A percentile compares a stretch with the other conserved stretches of the same genome.
phyloP scores from a whole-genome alignment of 1,140 invertebrate genomes.

The Bombus impatiens region DNA sequence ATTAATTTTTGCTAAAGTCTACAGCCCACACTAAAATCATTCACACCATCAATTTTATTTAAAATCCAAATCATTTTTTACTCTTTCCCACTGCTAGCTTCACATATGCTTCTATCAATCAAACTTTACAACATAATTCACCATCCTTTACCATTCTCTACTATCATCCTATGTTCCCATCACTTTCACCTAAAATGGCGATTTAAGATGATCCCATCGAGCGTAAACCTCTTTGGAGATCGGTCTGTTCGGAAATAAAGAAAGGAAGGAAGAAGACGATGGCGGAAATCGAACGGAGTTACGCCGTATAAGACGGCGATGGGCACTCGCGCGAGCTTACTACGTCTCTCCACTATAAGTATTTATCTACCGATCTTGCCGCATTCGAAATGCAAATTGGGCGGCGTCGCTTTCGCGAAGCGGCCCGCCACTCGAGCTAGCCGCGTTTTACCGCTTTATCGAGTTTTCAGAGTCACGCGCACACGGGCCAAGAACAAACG shows the following conservation, averaged over 20 bases:
- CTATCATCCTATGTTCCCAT: background rate
- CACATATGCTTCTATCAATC: background rate
- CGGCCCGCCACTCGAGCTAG: background rate
- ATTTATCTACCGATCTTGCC: conserved; percentile 38
- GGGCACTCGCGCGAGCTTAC: conserved; percentile 15
- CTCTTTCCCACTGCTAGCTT: too few species aligned
- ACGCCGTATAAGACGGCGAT: conserved; percentile 21
- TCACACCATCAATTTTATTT: background rate
- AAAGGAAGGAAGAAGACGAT: background rate
- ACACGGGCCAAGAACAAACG: conserved; percentile 41
- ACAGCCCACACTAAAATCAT: background rate
- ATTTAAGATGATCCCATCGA: conserved; percentile 13
- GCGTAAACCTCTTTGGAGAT: background rate
- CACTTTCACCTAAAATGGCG: background rate
- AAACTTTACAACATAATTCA: background rate
- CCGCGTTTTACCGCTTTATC: conserved; percentile 37
- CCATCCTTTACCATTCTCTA: background rate
- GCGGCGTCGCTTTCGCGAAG: conserved; percentile 1
- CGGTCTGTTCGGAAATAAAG: background rate
- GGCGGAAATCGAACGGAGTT: conserved; percentile 13
- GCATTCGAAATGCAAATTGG: conserved; percentile 54
- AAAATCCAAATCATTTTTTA: background rate
- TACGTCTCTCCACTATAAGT: conserved; percentile 27
- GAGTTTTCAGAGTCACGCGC: conserved; percentile 52
- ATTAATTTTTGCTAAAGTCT: background rate